Conservation (phyloP, 2,888 invertebrate genomes). For the Elaeidobius kamerunicus region DNA sequence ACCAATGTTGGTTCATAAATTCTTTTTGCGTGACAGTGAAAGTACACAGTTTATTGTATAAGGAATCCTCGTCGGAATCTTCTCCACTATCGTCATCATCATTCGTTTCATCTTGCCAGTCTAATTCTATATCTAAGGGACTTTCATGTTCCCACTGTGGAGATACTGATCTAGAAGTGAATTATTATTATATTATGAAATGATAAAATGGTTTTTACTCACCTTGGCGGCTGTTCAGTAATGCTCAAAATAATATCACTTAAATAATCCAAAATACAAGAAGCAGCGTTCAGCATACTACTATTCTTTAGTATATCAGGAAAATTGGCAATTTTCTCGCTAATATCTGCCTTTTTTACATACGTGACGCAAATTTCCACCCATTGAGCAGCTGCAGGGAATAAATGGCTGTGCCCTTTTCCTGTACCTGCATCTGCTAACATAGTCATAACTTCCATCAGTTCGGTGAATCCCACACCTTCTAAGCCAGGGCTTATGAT, state of each 20-base stretch:
- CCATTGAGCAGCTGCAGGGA: slow-evolving; percentile 79
- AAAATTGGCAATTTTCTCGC: slow-evolving; percentile 55
- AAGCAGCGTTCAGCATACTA: slow-evolving; percentile 70
- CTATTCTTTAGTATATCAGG: slow-evolving; percentile 50
- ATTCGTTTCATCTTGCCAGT: slow-evolving; percentile 83
- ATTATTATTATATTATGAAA: neutral
- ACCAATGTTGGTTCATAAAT: slow-evolving; percentile 98
- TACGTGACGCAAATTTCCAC: slow-evolving; percentile 63
- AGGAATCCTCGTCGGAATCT: slow-evolving; percentile 90
- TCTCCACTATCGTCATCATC: slow-evolving; percentile 94
- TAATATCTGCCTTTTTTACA: slow-evolving; percentile 55
- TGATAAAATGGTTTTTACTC: neutral
- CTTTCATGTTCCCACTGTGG: slow-evolving; percentile 81
- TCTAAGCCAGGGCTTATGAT: slow-evolving; percentile 63
- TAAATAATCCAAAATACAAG: slow-evolving; percentile 80
- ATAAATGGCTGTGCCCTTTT: slow-evolving; percentile 68
- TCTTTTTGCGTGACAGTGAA: slow-evolving; percentile 92
- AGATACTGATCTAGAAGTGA: slow-evolving; percentile 52
- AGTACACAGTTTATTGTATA: slow-evolving; percentile 91
- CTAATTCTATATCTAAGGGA: slow-evolving; percentile 72
- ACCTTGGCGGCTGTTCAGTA: slow-evolving; percentile 30
- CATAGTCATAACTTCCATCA: slow-evolving; percentile 75
- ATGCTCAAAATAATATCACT: slow-evolving; percentile 63
- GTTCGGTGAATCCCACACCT: slow-evolving; percentile 72
- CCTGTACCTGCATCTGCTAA: slow-evolving; percentile 84